Evolutionary conservation across 2,888 invertebrate species (phyloP), one percentile per base, ranked within the genome.

Genomic region (Gibbula magus): DNA sequence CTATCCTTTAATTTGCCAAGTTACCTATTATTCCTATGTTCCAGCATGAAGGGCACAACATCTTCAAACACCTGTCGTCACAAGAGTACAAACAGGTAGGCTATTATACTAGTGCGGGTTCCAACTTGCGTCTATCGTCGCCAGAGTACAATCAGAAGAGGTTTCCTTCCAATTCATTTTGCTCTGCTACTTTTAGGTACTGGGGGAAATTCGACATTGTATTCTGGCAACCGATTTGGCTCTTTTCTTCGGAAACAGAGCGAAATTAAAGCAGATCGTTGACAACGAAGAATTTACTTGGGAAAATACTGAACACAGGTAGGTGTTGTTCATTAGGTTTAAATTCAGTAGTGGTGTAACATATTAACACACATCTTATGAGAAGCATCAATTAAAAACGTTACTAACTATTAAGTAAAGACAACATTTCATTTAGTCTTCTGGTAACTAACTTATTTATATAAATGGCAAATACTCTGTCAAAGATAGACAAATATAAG

Each of bases 191-290:
- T 81, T 84, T 45, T 94, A 96, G 93, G 95, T 96, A 0, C 92
- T 97, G 76, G 94, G 95, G 53, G 94, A 95, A 81, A 95, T 97
- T 77, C 95, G 96, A 86, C 96, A 96, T 87, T 96, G 96, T 91
- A 97, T 97, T 87, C 93, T 97, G 76, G 97, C 97, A 0, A 97
- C 97, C 0, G 97, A 97, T 90, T 93, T 97, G 86, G 96, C 96
- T 0, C 93, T 95, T 0, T 97, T 97, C 93, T 97, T 97, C 89
- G 95, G 96, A 0, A 96, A 97, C 92, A 95, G 95, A 90, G 94
- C 94, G 0, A 95, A 94, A 85, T 93, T 96, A 0, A 92, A 94
- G 45, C 93, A 93, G 25, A 92, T 95, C 3, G 93, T 95, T 0
- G 93, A 94, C 7, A 93, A 94, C 18, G 92, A 94, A 2, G 89